Evolutionary conservation across 2,113 vertebrate species (phyloP), one percentile per base, ranked within the genome.

Genomic region (Aphelocoma coerulescens): DNA sequence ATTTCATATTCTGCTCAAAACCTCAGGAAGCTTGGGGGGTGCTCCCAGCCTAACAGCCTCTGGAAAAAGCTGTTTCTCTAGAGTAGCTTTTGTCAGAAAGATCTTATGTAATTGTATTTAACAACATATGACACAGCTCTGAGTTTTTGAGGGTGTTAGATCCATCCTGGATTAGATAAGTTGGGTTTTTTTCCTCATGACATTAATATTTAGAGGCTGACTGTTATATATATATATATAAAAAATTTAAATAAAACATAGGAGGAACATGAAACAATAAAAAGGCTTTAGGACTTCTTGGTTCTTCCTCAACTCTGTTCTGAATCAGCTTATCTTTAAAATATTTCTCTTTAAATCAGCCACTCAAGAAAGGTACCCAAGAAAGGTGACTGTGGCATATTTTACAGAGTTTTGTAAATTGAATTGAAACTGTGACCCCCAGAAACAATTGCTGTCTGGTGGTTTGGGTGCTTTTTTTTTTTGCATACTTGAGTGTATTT

Each of bases 401-500:
- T 93, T 92, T 61, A 81, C 33, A 39, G 27, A 61, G n/a, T 95
- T 94, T 77, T 65, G 14, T 81, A 49, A 80, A 91, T 77, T 54
- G 44, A 78, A 80, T 41, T 84, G 39, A 52, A 83, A 28, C 57
- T 44, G 7, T 80, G 90, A 86, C 33, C 61, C 61, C 49, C 43
- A 86, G 72, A 90, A 96, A 49, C 20, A 88, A 33, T 33, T 74
- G 30, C 51, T 59, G 20, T 77, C n/a, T 88, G 46, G 35, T 91
- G 78, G 35, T 90, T 88, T 86, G n/a, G 18, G 13, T 49, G 54
- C 3, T 19, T 52, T 35, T 48, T 52, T 83, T 86, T 85, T 92
- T 80, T 65, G 32, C 41, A 49, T 86, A 51, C 26, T 43, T 89
- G 85, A 96, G 62, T 95, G 65, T 91, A 46, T 89, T 91, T 94